Evolutionary conservation across 2,797 vertebrate genomes (phyloP), one percentile per base, ranked within the genome.

Genomic region (Arctocebus calabarensis): DNA sequence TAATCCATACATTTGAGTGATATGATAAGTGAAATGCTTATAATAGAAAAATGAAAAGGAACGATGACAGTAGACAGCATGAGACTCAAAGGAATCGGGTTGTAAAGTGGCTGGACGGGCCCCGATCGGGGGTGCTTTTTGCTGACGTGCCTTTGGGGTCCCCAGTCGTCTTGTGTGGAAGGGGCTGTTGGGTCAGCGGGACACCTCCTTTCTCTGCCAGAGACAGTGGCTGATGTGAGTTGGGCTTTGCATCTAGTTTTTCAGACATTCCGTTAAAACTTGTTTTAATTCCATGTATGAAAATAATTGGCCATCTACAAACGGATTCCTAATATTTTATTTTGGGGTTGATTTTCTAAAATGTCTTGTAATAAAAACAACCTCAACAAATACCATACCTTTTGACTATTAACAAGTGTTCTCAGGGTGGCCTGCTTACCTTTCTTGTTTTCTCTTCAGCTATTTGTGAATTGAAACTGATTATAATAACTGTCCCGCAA

Each of bases 101-200:
- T 37, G n/a, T 19, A 19, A 19, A 13, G 16, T 14, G 17, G 29
- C 13, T 32, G 14, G 29, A 22, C 32, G 14, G 14, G 5, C 32
- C 3, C 1, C 2, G 25, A 61, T 34, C 57, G 22, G n/a, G 22
- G 20, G 23, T 6, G 8, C 1, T 9, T 43, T 5, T 17, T 43
- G 13, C 2, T 0, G 3, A 27, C 7, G 52, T 25, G 11, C 8
- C 0, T 7, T 19, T 22, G 2, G 14, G 6, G 45, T 5, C 2
- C 78, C 23, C 4, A 32, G 29, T 0, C 20, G 5, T 48, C n/a
- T 6, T 17, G 1, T 32, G 34, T 9, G 13, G 71, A 57, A n/a
- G 2, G 1, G 16, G 32, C 12, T 62, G 0, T 12, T 16, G 7
- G 16, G 13, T 82, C 19, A 8, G 0, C 4, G 3, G 9, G 10